Base-by-base conservation (phyloP, 1,140 invertebrate genomes). In the Aphelenchoides besseyi region DNA sequence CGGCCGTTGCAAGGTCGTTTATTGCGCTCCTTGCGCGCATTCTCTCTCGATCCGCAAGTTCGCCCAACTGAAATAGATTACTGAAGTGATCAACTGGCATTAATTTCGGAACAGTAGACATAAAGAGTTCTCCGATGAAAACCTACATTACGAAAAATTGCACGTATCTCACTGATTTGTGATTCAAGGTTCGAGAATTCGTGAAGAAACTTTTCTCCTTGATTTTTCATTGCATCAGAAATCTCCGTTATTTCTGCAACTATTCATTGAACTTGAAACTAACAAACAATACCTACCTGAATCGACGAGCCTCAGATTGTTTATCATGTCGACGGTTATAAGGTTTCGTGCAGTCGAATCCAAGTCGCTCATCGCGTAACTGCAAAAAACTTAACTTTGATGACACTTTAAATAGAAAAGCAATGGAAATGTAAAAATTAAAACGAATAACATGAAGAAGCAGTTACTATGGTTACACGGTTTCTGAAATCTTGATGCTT, bases 161-260 rank as follows among this genome's bases (percentile, higher is more conserved):
- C 12, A 26, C 36, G 63, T 1, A 66, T 37, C 16, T 66, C 63
- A n/a, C 12, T 53, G 16, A 66, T 36, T 32, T 37, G 1, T n/a
- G 16, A 12, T 66, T 66, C 32, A 23, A 66, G 30, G 12, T 37
- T 18, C 23, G 32, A 16, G 12, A 66, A 16, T 18, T 30, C 36
- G 8, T 35, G 1, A 26, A 37, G 12, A 8, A 66, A 66, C 26
- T 53, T 18, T 29, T 66, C 63, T 23, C 63, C n/a, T 53, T 36
- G 1, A 12, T 16, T 66, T 30, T 66, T 12, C 63, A 66, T 18
- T 66, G n/a, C 12, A 28, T 36, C 30, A 18, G 63, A 66, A 12
- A 66, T 29, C 3, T 66, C 63, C 1, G 63, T 66, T 53, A 53
- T 29, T 37, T 66, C 63, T 66, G 36, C 16, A 66, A 66, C 36